phyloP scores from a whole-genome alignment of 2,113 vertebrate species.

The Hyaena hyaena region DNA sequence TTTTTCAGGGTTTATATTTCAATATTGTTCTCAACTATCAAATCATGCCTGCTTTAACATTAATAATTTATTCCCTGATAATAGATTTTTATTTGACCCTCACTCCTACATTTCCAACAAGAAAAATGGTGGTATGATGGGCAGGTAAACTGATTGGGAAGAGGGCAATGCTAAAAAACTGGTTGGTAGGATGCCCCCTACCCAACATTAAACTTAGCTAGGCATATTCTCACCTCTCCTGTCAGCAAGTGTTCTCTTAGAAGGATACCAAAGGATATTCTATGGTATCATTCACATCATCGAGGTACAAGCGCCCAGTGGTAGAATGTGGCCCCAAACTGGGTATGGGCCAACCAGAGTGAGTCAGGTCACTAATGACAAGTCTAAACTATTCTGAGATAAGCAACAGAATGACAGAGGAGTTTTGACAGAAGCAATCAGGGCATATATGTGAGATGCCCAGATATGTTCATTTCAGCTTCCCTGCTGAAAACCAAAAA shows the following conservation, averaged over 20 bases:
- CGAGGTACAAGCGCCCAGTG: background rate
- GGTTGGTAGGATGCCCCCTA: background rate
- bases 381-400: background rate
- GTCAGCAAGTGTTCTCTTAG: background rate
- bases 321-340: background rate
- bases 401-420: background rate
- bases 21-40: background rate
- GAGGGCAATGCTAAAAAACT: background rate
- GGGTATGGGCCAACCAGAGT: background rate
- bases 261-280: background rate
- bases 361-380: background rate
- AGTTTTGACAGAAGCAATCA: background rate
- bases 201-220: background rate
- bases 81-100: slow-evolving; percentile 10
- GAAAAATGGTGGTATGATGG: background rate
- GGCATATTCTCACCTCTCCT: background rate
- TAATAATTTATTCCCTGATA: background rate
- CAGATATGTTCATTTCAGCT: background rate
- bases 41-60: background rate
- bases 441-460: background rate
- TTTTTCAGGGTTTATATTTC: background rate
- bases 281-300: background rate
- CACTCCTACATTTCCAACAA: background rate
- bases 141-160: background rate
- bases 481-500: background rate